Evolutionary conservation across 2,113 vertebrate species (phyloP).

Genomic region (Esox niger): DNA sequence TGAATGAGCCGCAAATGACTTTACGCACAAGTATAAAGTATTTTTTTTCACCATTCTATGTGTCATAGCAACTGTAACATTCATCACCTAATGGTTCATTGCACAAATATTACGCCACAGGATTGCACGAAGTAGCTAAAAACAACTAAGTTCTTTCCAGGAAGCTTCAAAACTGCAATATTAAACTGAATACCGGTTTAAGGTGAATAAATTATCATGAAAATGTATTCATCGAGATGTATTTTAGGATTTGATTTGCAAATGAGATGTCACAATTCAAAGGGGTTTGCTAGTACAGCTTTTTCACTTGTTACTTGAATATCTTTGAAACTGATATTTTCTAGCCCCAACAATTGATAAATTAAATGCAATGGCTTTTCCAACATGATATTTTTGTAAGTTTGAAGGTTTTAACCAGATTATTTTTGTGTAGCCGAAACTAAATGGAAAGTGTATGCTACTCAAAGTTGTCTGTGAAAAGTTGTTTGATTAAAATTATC

Average conservation of each 20-base stretch:
- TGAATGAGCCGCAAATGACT: constrained; percentile 4
- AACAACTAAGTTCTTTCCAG: not conserved
- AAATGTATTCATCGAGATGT: not conserved
- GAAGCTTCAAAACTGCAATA: not conserved
- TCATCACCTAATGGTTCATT: constrained; percentile 1
- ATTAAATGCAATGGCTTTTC: too few species aligned
- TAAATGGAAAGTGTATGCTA: not conserved
- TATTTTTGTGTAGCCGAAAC: too few species aligned
- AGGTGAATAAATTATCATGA: not conserved
- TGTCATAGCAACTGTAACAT: not conserved
- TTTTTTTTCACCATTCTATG: too few species aligned
- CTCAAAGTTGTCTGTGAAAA: too few species aligned
- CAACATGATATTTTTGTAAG: too few species aligned
- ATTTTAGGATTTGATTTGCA: too few species aligned
- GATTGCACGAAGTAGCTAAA: not conserved
- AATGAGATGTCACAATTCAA: too few species aligned
- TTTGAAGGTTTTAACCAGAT: too few species aligned
- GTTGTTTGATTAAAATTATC: not conserved
- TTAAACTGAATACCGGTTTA: not conserved
- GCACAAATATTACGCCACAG: not conserved
- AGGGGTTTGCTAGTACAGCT: not conserved
- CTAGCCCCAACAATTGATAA: not conserved
- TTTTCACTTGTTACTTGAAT: not conserved
- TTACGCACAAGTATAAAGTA: constrained; percentile 37
- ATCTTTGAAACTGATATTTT: not conserved